Percentiles rank a stretch among this genome's conserved stretches.
Conservation (phyloP, 2,888 invertebrate genomes). For the Bimastos eiseni region DNA sequence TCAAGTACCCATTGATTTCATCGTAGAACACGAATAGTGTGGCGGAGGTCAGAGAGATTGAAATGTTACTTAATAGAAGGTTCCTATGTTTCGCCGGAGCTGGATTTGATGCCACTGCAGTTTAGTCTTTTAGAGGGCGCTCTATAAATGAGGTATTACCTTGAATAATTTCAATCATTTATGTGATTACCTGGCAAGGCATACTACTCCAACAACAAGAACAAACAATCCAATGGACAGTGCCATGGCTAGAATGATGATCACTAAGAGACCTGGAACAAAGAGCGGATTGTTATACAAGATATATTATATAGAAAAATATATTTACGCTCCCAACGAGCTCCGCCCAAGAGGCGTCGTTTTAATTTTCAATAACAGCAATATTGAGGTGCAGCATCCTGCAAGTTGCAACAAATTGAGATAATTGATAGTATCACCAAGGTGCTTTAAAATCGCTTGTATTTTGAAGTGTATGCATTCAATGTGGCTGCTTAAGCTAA, state of each 20-base stretch:
- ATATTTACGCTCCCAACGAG: background rate
- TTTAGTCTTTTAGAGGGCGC: background rate
- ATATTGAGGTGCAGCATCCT: background rate
- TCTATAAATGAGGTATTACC: background rate
- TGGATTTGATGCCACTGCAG: too few species aligned
- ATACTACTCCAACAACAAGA: slow-evolving; percentile 1
- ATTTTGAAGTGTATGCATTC: too few species aligned
- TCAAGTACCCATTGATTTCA: too few species aligned
- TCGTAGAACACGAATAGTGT: too few species aligned
- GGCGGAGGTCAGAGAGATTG: too few species aligned
- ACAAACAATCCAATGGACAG: slow-evolving; percentile 20
- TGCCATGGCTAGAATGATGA: slow-evolving; percentile 23
- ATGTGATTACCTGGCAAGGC: slow-evolving; percentile 17
- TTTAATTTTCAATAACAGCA: background rate
- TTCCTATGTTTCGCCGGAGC: too few species aligned
- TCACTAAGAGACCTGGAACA: slow-evolving; percentile 15
- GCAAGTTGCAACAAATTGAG: background rate
- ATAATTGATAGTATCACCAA: background rate
- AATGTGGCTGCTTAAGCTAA: too few species aligned
- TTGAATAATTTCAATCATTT: too few species aligned
- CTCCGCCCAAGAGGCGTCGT: background rate
- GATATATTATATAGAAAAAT: background rate
- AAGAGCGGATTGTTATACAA: background rate
- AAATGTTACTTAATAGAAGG: too few species aligned
- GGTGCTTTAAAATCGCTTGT: too few species aligned